phyloP scores from a whole-genome alignment of 2,797 vertebrate species.

The Gallirallus australis region DNA sequence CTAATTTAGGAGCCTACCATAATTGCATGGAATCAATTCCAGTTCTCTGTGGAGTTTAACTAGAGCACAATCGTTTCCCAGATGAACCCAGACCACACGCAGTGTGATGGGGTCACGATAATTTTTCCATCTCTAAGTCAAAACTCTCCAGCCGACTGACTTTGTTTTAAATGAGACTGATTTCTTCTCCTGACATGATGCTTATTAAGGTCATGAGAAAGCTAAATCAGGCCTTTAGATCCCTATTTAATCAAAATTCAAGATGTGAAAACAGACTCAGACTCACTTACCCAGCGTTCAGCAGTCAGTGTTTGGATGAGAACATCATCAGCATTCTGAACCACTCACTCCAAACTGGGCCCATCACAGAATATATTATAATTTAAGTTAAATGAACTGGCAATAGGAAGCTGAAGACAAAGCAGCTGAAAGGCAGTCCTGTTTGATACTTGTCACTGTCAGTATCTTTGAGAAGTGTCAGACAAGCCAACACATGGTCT shows the following conservation, averaged over 20 bases:
- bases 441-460: slow-evolving; percentile 62
- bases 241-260: background rate
- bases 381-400: background rate
- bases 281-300: background rate
- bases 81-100: background rate
- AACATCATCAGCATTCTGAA: background rate
- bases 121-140: background rate
- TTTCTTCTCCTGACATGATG: background rate
- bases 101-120: background rate
- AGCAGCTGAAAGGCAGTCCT: slow-evolving; percentile 49
- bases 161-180: background rate
- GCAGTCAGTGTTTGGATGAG: background rate
- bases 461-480: slow-evolving; percentile 58
- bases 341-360: background rate
- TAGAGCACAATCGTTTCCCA: background rate
- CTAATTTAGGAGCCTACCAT: background rate
- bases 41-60: background rate
- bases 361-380: background rate
- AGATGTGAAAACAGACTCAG: background rate
- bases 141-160: background rate
- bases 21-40: background rate
- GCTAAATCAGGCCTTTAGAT: background rate
- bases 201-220: background rate
- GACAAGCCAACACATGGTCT: slow-evolving; percentile 56
- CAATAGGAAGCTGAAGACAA: slow-evolving; percentile 41